Evolutionary conservation across 1,140 invertebrate species (phyloP).

Genomic region (Piezodorus guildinii): DNA sequence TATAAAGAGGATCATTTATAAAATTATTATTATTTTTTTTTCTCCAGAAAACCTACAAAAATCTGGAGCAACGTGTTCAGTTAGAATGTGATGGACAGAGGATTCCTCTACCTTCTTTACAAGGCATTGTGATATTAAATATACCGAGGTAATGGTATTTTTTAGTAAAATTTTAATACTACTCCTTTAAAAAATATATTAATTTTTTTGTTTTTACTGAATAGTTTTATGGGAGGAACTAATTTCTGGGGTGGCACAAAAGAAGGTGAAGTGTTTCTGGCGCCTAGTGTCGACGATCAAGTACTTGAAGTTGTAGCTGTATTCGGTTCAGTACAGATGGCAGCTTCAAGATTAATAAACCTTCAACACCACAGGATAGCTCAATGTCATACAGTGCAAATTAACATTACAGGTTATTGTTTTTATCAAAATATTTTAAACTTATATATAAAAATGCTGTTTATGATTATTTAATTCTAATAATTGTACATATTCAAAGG

Average conservation of each 20-base stretch:
- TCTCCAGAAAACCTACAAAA: constrained; percentile 79
- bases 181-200: background rate
- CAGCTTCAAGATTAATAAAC: constrained; percentile 85
- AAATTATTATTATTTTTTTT: too few relatives aligned
- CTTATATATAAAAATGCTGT: background rate
- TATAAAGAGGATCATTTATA: too few relatives aligned
- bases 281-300: constrained; percentile 83
- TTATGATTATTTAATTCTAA: background rate
- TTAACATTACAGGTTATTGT: constrained; percentile 72
- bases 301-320: constrained; percentile 92
- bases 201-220: constrained; percentile 25
- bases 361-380: constrained; percentile 93
- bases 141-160: constrained; percentile 66
- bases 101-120: constrained; percentile 82
- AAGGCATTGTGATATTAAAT: constrained; percentile 94
- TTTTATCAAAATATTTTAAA: background rate
- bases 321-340: constrained; percentile 94
- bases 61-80: constrained; percentile 88
- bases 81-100: constrained; percentile 85
- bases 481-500: constrained; percentile 32
- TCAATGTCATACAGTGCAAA: constrained; percentile 89
- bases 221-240: constrained; percentile 92
- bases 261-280: constrained; percentile 75
- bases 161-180: background rate
- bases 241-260: constrained; percentile 95